phyloP scores from a whole-genome alignment of 1,140 invertebrate genomes.

The Brachionus paranguensis region DNA sequence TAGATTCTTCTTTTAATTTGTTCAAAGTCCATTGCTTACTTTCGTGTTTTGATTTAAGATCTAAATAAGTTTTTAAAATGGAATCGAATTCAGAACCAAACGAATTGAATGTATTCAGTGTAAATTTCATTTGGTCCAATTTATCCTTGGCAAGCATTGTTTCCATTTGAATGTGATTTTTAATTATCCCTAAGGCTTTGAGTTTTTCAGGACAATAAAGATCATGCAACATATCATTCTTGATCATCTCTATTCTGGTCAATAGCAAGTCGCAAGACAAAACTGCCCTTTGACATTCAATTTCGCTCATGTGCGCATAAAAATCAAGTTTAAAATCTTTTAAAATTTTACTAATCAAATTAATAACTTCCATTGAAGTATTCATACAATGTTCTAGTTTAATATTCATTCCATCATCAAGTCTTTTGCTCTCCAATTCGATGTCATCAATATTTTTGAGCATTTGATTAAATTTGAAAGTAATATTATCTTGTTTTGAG shows the following conservation, averaged over 20 bases:
- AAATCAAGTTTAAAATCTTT: not conserved
- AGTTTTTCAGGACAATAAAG: not conserved
- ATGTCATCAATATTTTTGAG: not conserved
- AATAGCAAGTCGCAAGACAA: constrained; percentile 1
- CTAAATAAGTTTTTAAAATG: constrained; percentile 10
- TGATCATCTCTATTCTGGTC: not conserved
- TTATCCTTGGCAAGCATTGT: not conserved
- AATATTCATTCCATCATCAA: not conserved
- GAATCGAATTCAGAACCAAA: constrained; percentile 5
- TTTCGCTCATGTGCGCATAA: not conserved
- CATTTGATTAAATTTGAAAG: not conserved
- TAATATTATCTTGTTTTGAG: not conserved
- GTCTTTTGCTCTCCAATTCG: not conserved
- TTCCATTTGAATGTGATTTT: constrained; percentile 33
- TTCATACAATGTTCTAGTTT: constrained; percentile 17
- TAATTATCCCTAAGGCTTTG: not conserved
- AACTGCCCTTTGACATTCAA: not conserved
- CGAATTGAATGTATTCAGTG: not conserved
- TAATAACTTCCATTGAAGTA: not conserved
- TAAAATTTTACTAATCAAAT: not conserved
- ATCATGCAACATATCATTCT: not conserved
- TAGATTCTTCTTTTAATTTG: constrained; percentile 6
- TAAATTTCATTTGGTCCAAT: not conserved
- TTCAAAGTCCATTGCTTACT: constrained; percentile 21
- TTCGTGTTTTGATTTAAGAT: not conserved